Evolutionary conservation across 2,888 invertebrate genomes (phyloP), one percentile per base, ranked within the genome.

Genomic region (Coronaproctus castanopsis): DNA sequence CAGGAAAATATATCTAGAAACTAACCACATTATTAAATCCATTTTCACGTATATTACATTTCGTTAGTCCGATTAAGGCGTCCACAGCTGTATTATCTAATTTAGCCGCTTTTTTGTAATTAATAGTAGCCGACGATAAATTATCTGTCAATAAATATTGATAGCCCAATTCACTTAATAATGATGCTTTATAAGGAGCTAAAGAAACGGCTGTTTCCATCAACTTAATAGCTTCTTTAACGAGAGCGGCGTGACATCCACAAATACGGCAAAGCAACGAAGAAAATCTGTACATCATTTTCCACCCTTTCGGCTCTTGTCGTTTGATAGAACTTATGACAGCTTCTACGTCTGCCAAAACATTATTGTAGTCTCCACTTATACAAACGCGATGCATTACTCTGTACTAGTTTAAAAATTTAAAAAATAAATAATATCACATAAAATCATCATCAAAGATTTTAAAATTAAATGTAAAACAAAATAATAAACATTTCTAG

Each of bases 21-120:
- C 51, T 23, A 20, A 57, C 57, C 23, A 22, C 21, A 24, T 57
- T 52, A 14, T 57, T 57, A 8, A 54, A 60, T 21, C 36, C 57
- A 20, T 22, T 52, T 49, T 57, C 53, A n/a, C 19, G 14, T 10
- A 64, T 57, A 5, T 55, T 54, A 70, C 91, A 90, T 2, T 83
- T 72, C 14, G 91, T 87, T 56, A 91, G 74, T 1, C 92, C 91
- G 71, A 83, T 79, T 1, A 92, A 73, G 0, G 90, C 87, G 21
- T 78, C 74, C 24, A 88, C 81, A 21, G 85, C 87, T 49, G 86
- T 83, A 65, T 87, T 87, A 68, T 93, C 87, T 18, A 87, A 75
- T 72, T 87, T 87, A 57, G 87, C 83, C 1, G 90, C 87, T 57
- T 80, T 81, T 66, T 83, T 82, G 70, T 85, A 90, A 68, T 83